These are phyloP conservation scores for Melanophora roralis DNA, from an alignment of 2,888 invertebrate species.

Conservation along the genomic window DNA sequence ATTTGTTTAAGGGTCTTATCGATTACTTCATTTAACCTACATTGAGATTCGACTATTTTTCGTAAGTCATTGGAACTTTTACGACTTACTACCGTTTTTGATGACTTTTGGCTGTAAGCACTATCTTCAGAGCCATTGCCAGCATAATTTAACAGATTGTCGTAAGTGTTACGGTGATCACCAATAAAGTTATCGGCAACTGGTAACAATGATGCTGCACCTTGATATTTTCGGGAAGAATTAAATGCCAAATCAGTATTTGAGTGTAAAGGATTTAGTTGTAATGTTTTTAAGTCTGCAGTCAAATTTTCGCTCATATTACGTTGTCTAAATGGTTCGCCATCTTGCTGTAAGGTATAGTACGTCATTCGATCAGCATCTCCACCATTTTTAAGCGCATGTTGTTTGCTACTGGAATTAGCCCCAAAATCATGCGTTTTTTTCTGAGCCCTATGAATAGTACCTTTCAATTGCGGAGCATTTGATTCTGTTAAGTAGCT, in stretches of 20 bases:
- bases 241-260: neutral
- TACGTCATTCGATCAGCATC: constrained; percentile 60
- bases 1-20: constrained; percentile 61
- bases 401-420: neutral
- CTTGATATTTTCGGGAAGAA: constrained; percentile 13
- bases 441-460: constrained; percentile 14
- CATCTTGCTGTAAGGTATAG: neutral
- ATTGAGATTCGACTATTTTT: constrained; percentile 65
- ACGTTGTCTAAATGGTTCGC: constrained; percentile 35
- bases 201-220: neutral
- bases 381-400: constrained; percentile 52
- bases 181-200: neutral
- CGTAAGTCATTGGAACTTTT: constrained; percentile 66
- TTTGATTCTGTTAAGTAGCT: neutral
- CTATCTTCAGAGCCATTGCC: constrained; percentile 54
- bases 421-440: constrained; percentile 3
- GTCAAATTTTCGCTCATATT: neutral
- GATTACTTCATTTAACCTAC: constrained; percentile 64
- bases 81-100: constrained; percentile 64
- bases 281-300: neutral
- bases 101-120: constrained; percentile 56
- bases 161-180: constrained; percentile 35
- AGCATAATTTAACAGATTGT: constrained; percentile 57
- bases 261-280: neutral
- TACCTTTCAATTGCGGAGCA: constrained; percentile 43